Evolutionary conservation across 2,888 invertebrate species (phyloP), one percentile per base, ranked within the genome.

Genomic region (Microplitis deprimator): DNA sequence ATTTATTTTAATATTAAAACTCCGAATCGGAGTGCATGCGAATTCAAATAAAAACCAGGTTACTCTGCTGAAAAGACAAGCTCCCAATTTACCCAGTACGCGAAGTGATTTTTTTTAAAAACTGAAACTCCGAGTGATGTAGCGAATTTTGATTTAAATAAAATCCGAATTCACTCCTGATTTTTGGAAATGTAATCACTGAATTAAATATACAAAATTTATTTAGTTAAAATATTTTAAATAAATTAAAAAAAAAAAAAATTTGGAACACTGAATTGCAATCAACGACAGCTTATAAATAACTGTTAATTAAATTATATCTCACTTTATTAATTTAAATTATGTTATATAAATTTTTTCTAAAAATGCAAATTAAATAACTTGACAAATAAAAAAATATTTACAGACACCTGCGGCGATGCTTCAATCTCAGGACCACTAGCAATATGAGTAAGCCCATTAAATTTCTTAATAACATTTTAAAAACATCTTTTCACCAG

Each of bases 281-380:
- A 50, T 50, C 13, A 13, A 13, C 1, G 65, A 29, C 7, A 29
- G 65, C 13, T 29, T 65, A 13, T 65, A 65, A 65, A 65, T 65
- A 8, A 65, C 65, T 29, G 65, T 65, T 65, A 65, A 65, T 65
- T 65, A 13, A 38, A 65, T 65, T 0, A 65, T 65, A 65, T 29
- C 50, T 50, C 38, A 65, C 13, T 65, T 13, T 8, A 6, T 6
- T 5, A 65, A 65, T 29, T n/a, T 65, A 29, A 20, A 20, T 65
- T 29, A 13, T 65, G 38, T 65, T 13, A 29, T 13, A 20, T 65
- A 65, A 29, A 65, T 65, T 65, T 65, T 29, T 65, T 50, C 8
- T 65, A 13, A 29, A 29, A 65, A 65, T 65, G 38, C 29, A 29
- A 29, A 65, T 65, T 8, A 20, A 29, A 20, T 29, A 38, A 13